These are phyloP conservation scores for Anoplopoma fimbria DNA, from an alignment of 2,113 vertebrate species.

Conservation along the genomic window DNA sequence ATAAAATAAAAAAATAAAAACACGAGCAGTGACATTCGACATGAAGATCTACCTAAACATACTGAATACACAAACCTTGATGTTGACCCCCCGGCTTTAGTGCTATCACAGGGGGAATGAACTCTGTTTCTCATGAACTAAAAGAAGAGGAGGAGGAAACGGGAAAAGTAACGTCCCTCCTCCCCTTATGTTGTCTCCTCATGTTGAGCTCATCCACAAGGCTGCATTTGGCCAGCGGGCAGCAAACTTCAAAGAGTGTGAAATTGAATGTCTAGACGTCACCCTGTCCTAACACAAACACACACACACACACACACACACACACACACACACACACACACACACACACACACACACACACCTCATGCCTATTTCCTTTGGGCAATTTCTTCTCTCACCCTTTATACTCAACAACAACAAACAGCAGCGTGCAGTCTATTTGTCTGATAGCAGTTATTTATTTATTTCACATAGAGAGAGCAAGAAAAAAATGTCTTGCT, in stretches of 20 bases:
- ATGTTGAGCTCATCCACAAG: constrained; percentile 34
- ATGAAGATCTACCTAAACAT: neutral
- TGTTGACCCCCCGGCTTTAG: neutral
- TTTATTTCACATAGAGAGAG: neutral
- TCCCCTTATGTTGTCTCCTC: constrained; percentile 17
- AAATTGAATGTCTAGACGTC: constrained; percentile 73
- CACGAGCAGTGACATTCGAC: neutral
- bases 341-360: constrained; percentile 8
- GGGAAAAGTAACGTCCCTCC: neutral
- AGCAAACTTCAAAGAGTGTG: constrained; percentile 67
- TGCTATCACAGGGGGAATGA: neutral
- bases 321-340: constrained; percentile 14
- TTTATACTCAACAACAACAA: constrained; percentile 7
- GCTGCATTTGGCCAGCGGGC: constrained; percentile 58
- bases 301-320: neutral
- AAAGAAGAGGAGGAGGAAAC: neutral
- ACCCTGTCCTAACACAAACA: neutral
- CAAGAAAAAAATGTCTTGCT: neutral
- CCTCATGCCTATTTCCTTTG: neutral
- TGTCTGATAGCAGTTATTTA: neutral
- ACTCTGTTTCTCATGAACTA: neutral
- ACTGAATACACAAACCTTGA: neutral
- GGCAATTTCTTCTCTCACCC: constrained; percentile 2
- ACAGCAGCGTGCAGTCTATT: neutral
- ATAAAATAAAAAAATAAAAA: neutral